Evolutionary conservation across 1,140 invertebrate species (phyloP).

Genomic region (Drosophila fuyamai): DNA sequence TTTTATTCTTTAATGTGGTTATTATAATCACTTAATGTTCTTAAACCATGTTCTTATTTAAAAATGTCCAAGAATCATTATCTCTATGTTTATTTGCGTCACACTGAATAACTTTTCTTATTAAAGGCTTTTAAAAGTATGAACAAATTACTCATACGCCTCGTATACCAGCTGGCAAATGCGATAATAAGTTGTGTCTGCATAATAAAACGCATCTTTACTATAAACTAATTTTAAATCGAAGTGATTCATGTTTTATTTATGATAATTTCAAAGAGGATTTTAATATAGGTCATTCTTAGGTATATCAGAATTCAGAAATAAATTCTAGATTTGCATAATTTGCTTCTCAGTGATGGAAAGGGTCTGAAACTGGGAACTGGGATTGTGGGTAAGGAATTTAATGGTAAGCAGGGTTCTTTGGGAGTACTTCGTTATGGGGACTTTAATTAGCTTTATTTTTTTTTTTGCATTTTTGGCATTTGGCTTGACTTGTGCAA

Average conservation of each 20-base stretch:
- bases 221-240: too few relatives aligned
- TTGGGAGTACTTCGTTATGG: constrained; percentile 16
- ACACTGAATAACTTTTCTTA: neutral
- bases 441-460: constrained; percentile 35
- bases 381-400: constrained; percentile 1
- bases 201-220: too few relatives aligned
- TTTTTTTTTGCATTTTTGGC: constrained; percentile 29
- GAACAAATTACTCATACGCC: constrained; percentile 21
- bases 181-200: too few relatives aligned
- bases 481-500: constrained; percentile 73
- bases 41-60: too few relatives aligned
- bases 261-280: too few relatives aligned
- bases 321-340: neutral
- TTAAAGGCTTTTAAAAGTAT: neutral
- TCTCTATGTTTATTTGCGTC: neutral
- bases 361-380: constrained; percentile 2
- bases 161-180: neutral
- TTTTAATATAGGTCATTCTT: too few relatives aligned
- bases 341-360: constrained; percentile 10
- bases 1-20: neutral
- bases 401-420: constrained; percentile 23
- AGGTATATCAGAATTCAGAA: neutral
- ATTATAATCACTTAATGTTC: too few relatives aligned
- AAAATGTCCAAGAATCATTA: neutral
- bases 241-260: too few relatives aligned